phyloP scores from a whole-genome alignment of 2,888 invertebrate species.

The Melangyna quadrimaculata region DNA sequence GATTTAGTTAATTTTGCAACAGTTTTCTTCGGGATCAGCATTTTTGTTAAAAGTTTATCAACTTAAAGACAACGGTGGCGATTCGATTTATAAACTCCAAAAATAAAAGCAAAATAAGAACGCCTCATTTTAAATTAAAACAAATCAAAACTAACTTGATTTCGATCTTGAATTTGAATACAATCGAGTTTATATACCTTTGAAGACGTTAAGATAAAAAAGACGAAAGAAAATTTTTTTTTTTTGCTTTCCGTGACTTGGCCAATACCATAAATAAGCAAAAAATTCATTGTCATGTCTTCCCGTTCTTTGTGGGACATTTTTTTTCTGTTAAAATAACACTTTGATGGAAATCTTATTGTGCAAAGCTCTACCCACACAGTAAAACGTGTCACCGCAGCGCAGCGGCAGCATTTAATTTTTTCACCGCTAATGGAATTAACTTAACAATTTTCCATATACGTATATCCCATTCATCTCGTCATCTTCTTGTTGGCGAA shows the following conservation, averaged over 20 bases:
- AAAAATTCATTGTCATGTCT: conserved; percentile 19
- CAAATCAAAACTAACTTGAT: background rate
- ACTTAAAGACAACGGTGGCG: too few species aligned
- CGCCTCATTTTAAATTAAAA: background rate
- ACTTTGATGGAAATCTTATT: conserved; percentile 56
- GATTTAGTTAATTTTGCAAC: too few species aligned
- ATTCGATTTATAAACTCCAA: background rate
- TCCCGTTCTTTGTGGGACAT: background rate
- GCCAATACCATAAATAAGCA: conserved; percentile 17
- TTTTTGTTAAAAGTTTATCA: too few species aligned
- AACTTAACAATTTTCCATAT: conserved; percentile 60
- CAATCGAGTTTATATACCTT: background rate
- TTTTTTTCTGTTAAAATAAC: conserved; percentile 43
- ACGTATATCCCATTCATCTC: conserved; percentile 19
- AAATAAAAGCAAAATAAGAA: background rate
- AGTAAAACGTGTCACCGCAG: conserved; percentile 48
- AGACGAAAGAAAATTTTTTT: background rate
- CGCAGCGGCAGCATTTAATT: conserved; percentile 29
- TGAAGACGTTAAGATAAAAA: background rate
- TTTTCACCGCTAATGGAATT: conserved; percentile 55
- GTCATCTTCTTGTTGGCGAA: background rate
- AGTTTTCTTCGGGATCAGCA: too few species aligned
- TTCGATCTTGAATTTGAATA: conserved; percentile 18
- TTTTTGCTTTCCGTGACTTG: background rate
- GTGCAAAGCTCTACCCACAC: conserved; percentile 57